Evolutionary conservation across 92 coral and sea anemone genomes (phyloP).

Genomic region (Bergia puertoricense): DNA sequence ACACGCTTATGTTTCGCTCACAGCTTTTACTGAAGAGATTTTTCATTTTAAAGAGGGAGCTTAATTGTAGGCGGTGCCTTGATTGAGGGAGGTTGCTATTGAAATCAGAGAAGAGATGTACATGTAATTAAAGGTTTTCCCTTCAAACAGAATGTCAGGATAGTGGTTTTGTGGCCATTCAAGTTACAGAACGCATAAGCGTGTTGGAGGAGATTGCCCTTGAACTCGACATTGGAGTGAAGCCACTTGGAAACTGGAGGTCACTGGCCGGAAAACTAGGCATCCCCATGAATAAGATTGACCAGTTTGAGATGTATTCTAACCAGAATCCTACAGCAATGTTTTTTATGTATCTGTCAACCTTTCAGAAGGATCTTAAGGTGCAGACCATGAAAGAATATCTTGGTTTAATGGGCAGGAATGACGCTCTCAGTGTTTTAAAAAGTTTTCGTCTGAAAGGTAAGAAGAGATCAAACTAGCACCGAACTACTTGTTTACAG

Average conservation of each 20-base stretch:
- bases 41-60: too few relatives aligned
- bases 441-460: background rate
- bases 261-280: constrained; percentile 9
- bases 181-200: background rate
- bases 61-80: too few relatives aligned
- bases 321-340: constrained; percentile 15
- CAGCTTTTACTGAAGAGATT: too few relatives aligned
- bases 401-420: background rate
- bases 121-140: background rate
- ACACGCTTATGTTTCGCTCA: too few relatives aligned
- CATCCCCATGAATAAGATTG: background rate
- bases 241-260: constrained; percentile 24
- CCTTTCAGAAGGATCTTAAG: background rate
- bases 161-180: background rate
- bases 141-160: background rate
- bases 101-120: too few relatives aligned
- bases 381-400: background rate
- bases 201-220: constrained; percentile 1
- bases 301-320: constrained; percentile 25
- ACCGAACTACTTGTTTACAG: background rate
- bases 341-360: background rate
- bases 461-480: background rate
- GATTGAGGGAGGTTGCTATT: too few relatives aligned
- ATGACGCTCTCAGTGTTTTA: background rate
- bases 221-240: constrained; percentile 4